Evolutionary conservation across 2,113 vertebrate genomes (phyloP), one percentile per base, ranked within the genome.

Genomic region (Malurus cyaneus): DNA sequence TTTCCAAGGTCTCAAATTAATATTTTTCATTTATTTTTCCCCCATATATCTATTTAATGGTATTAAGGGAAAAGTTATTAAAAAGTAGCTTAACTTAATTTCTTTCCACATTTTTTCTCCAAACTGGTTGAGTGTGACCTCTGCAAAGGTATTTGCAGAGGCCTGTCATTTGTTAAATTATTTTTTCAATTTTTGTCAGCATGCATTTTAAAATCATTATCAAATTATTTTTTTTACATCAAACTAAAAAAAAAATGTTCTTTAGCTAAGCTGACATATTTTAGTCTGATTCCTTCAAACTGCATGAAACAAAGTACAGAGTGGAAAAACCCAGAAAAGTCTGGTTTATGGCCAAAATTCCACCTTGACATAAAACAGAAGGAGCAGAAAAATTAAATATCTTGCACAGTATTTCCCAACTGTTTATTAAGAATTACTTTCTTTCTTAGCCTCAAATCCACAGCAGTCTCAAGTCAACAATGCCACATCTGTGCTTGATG

Each of bases 121-220:
- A 88, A 73, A 81, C 31, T 56, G 88, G 32, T 67, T 52, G 47
- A 79, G 6, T 23, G 7, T 10, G 60, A 72, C 85, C 67, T 84
- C 93, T 86, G 36, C 78, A 90, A 86, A 93, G 84, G n/a, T 72
- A 86, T 72, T 95, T 96, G 89, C 72, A 95, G 49, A 65, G 9
- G 64, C 21, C 19, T 69, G 47, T 53, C 47, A 73, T 73, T 49
- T 82, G 39, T 53, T 66, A 94, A 94, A n/a, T 64, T 83, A 86
- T 91, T 91, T 88, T 97, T 89, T 72, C 91, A 88, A 8, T 60
- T 88, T 90, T 84, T 86, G 50, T 71, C 77, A 76, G 54, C 49
- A 64, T 76, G 53, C 88, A 64, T 86, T 93, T 95, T 81, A 64
- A 93, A 96, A 56, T 72, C 6, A 11, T 72, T 83, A 88, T 78